Evolutionary conservation across 2,888 invertebrate genomes (phyloP).

Genomic region (Mythimna loreyi): DNA sequence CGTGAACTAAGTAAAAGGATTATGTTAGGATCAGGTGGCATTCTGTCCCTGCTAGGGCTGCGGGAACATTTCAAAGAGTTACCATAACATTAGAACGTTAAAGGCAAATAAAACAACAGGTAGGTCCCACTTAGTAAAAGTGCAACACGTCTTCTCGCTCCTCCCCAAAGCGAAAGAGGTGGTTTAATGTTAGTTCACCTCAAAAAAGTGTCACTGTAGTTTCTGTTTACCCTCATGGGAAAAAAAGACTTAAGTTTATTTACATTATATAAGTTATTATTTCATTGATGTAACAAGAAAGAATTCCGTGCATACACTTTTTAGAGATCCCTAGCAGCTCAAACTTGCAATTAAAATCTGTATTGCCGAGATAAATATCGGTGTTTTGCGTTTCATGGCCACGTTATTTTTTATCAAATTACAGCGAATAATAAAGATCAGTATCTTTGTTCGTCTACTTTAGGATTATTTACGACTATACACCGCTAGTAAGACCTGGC

Average conservation of each 20-base stretch:
- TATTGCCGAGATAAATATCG: conserved; percentile 44
- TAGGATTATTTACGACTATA: conserved; percentile 60
- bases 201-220: neutral
- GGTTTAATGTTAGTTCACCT: too few relatives aligned
- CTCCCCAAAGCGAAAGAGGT: too few relatives aligned
- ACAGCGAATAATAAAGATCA: conserved; percentile 56
- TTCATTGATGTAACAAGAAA: neutral
- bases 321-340: neutral
- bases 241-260: neutral
- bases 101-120: too few relatives aligned
- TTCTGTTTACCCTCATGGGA: neutral
- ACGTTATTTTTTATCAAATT: conserved; percentile 49
- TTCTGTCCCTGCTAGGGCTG: neutral
- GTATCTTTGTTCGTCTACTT: conserved; percentile 54
- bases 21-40: neutral
- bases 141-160: too few relatives aligned
- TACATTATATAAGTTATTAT: neutral
- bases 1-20: neutral
- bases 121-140: too few relatives aligned
- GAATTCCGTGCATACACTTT: neutral
- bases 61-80: too few relatives aligned
- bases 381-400: conserved; percentile 30
- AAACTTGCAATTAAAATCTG: conserved; percentile 11
- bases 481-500: conserved; percentile 21
- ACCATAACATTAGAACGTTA: too few relatives aligned